Evolutionary conservation across 2,888 invertebrate species (phyloP), one percentile per base, ranked within the genome.

Genomic region (Alentia gelatinosa): DNA sequence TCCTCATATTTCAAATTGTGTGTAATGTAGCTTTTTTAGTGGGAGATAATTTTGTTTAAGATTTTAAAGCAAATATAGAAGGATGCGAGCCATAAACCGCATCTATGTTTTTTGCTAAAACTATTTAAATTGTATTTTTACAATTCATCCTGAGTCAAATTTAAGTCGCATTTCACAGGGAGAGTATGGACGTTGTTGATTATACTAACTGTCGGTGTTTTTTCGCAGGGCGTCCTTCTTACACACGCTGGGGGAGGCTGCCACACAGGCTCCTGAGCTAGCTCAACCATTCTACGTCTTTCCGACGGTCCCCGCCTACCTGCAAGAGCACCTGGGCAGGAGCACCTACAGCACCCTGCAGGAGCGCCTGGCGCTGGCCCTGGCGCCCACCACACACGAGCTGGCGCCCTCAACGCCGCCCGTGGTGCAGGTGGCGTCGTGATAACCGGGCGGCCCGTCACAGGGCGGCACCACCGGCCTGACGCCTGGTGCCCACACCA

Each of bases 201-300:
- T n/a, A n/a, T n/a, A 68, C 26, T 74, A 30, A 74, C n/a, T 74
- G n/a, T 5, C 5, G 26, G 30, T 26, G 74, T 4, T 15, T 15
- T 42, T 3, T 42, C 33, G 23, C 86, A 86, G 86, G 86, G 33
- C 86, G 33, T 40, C 86, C 26, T 86, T 86, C 50, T 19, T 86
- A 9, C 86, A 86, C 15, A 33, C 7, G 12, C 33, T 86, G 1
- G 86, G 86, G 15, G 50, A 50, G 33, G 86, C 86, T 19, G 86
- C 86, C 47, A 9, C 23, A 23, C 47, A 86, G 26, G 47, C 86
- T 23, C 86, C 86, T 23, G 86, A 86, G 30, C 86, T 86, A 4
- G 86, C 86, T 33, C 86, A 86, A 30, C 86, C 86, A 30, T 86
- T 86, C 47, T 86, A 86, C 86, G 50, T 86, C 86, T 86, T 86